Conservation (phyloP, 2,797 vertebrate genomes). For the Coreius guichenoti region DNA sequence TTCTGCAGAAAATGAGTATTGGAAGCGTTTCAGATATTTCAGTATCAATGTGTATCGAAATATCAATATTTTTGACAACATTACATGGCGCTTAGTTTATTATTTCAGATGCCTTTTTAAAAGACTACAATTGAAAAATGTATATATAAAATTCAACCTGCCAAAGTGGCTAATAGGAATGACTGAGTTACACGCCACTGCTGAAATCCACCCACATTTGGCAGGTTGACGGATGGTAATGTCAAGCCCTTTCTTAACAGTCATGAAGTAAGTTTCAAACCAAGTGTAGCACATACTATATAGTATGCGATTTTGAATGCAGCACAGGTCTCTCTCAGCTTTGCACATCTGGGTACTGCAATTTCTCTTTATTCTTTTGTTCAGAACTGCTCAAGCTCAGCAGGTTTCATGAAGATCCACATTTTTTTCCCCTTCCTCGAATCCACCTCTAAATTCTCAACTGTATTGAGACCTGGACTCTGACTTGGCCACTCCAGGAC, state of each 20-base stretch:
- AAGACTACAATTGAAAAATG: too few relatives aligned
- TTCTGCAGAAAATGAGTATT: too few relatives aligned
- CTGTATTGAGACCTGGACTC: conserved; percentile 13
- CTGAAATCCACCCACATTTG: too few relatives aligned
- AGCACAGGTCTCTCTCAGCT: neutral
- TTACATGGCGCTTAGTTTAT: too few relatives aligned
- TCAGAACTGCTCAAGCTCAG: neutral
- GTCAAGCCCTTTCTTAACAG: neutral
- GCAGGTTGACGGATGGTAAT: neutral
- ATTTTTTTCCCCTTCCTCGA: neutral
- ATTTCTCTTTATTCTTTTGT: conserved; percentile 11
- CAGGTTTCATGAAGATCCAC: neutral
- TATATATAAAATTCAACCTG: too few relatives aligned
- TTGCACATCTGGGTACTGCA: neutral
- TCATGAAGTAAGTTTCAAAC: neutral
- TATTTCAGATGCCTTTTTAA: too few relatives aligned
- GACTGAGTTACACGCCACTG: neutral
- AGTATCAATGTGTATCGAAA: too few relatives aligned
- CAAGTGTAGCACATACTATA: neutral
- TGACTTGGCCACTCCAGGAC: neutral
- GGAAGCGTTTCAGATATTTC: too few relatives aligned
- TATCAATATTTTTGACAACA: too few relatives aligned
- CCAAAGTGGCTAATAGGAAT: too few relatives aligned
- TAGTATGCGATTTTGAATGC: neutral
- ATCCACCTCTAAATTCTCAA: conserved; percentile 1